A percentile compares a stretch with the other conserved stretches of the same genome.
Evolutionary conservation across 2,113 vertebrate genomes (phyloP).

Genomic region (Lampris megalopsis): DNA sequence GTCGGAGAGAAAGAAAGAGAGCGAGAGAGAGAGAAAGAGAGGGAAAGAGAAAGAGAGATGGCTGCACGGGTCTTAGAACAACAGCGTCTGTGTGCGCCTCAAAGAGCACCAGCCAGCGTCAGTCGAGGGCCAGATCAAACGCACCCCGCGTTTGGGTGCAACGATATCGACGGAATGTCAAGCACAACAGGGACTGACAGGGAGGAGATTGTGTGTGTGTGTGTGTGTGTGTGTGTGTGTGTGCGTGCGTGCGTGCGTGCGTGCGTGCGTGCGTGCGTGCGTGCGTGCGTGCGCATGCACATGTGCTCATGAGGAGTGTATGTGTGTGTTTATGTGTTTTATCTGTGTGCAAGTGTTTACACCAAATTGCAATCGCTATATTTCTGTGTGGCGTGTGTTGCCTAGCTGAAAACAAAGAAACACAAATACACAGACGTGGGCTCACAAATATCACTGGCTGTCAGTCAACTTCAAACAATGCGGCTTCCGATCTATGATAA

Average conservation of each 20-base stretch:
- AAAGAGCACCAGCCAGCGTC: slow-evolving; percentile 62
- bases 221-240: slow-evolving; percentile 20
- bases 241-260: slow-evolving; percentile 14
- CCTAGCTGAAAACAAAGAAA: slow-evolving; percentile 69
- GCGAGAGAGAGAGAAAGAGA: slow-evolving; percentile 22
- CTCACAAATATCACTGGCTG: slow-evolving; percentile 76
- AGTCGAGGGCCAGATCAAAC: slow-evolving; percentile 75
- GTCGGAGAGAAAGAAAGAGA: slow-evolving; percentile 19
- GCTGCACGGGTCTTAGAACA: slow-evolving; percentile 53
- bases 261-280: slow-evolving; percentile 27
- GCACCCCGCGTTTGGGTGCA: slow-evolving; percentile 67
- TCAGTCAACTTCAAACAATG: slow-evolving; percentile 74
- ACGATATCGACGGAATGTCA: slow-evolving; percentile 81
- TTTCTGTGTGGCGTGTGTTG: slow-evolving; percentile 32
- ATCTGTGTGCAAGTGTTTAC: background rate
- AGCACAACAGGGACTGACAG: slow-evolving; percentile 67
- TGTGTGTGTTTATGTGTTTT: background rate
- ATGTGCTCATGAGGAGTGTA: background rate
- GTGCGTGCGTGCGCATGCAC: slow-evolving; percentile 7
- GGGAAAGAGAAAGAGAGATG: slow-evolving; percentile 9
- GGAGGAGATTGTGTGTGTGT: slow-evolving; percentile 41
- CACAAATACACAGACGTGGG: slow-evolving; percentile 56
- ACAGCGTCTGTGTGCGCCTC: slow-evolving; percentile 56
- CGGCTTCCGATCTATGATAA: slow-evolving; percentile 72
- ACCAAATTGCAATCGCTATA: slow-evolving; percentile 6